Base-by-base conservation (phyloP, 2,888 invertebrate genomes). In the Drosophila fulvimacula region DNA sequence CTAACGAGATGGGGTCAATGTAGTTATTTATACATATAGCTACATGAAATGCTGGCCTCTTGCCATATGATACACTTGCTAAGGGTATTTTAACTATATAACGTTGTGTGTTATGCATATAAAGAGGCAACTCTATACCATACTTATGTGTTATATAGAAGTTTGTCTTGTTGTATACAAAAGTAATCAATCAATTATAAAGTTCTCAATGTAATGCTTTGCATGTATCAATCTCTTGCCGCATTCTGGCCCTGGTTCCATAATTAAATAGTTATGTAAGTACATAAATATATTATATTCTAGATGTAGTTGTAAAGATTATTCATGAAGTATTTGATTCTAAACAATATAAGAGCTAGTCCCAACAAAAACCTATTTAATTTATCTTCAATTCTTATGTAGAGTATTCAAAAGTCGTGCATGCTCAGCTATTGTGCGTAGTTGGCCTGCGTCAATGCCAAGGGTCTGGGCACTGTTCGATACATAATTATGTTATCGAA, bases 361-460 rank as follows among this genome's bases (percentile, higher is more conserved):
- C 48, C 13, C 30, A 48, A 15, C 19, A 10, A 11, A 11, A 48
- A 6, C n/a, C 2, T 15, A 17, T 3, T 2, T 30, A 13, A 3
- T 2, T 9, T 27, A 36, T 15, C 15, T 27, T 15, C 2, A n/a
- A 27, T 17, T 30, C 6, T 2, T 15, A 15, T 19, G 10, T 13
- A 41, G 55, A 32, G 55, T 11, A 41, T 32, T 41, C 0, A 2
- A 10, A 1, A 19, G 41, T 55, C 30, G 27, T 11, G 13, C 0
- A 3, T 1, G 0, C 13, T 4, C 6, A n/a, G 15, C 3, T 32
- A 9, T 7, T 41, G 17, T 38, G n/a, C 6, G 13, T 52, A 5
- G 19, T 30, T 55, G 30, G 41, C 19, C 19, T 73, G 67, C 80
- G 86, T 85, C 86, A 88, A 65, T 64, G 71, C 52, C 78, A 80